Percentiles rank a stretch among this genome's conserved stretches.
These are phyloP conservation scores for Tympanoctomys barrerae DNA, from an alignment of 2,797 vertebrate species.

Conservation along the genomic window DNA sequence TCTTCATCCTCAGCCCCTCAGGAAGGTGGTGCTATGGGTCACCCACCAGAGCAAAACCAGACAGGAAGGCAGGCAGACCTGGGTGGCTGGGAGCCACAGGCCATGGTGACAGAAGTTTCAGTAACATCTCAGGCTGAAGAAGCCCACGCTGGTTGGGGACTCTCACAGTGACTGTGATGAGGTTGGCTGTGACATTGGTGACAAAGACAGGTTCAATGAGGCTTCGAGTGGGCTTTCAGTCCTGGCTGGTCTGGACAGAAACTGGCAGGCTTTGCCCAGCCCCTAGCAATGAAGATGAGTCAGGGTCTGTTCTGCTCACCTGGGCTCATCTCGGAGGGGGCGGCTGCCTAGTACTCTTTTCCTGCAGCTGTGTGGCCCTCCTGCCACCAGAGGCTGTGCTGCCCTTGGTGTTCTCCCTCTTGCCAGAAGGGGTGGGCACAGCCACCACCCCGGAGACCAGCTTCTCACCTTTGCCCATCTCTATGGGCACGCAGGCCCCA, in stretches of 20 bases:
- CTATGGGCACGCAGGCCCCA: accelerated
- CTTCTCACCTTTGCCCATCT: constrained; percentile 87
- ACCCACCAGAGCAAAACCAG: not conserved
- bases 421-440: constrained; percentile 59
- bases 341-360: constrained; percentile 86
- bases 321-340: constrained; percentile 92
- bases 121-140: constrained; percentile 96
- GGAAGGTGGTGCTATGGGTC: not conserved
- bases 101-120: constrained; percentile 82
- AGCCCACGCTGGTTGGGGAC: constrained; percentile 98
- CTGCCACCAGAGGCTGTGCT: not conserved
- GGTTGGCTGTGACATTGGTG: constrained; percentile 97
- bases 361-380: not conserved
- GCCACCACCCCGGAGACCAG: constrained; percentile 74
- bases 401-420: constrained; percentile 84
- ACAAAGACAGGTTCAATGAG: constrained; percentile 98
- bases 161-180: constrained; percentile 99
- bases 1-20: not conserved
- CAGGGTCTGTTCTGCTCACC: constrained; percentile 95
- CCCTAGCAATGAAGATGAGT: constrained; percentile 86
- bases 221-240: constrained; percentile 97
- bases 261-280: constrained; percentile 89
- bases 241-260: constrained; percentile 93
- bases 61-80: not conserved
- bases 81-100: accelerated